These are phyloP conservation scores for Drosophila kikkawai DNA, from an alignment of 1,140 invertebrate species.

Conservation along the genomic window DNA sequence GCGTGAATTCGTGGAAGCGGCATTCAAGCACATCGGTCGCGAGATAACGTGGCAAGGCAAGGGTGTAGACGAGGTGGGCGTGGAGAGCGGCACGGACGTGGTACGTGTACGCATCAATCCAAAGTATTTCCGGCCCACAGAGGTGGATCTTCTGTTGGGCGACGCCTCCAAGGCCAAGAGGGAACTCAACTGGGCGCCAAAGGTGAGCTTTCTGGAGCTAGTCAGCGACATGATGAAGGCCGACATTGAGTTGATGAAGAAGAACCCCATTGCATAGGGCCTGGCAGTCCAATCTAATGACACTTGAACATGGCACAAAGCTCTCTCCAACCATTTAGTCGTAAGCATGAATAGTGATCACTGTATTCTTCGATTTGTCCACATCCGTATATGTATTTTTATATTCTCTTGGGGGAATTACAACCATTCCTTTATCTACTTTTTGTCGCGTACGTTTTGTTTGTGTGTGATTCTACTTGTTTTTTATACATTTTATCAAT, in stretches of 20 bases:
- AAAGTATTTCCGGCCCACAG: constrained; percentile 98
- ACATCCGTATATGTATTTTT: constrained; percentile 42
- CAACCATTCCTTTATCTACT: constrained; percentile 71
- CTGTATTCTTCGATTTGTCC: constrained; percentile 35
- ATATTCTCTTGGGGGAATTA: constrained; percentile 48
- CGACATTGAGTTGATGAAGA: constrained; percentile 96
- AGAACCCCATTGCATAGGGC: constrained; percentile 93
- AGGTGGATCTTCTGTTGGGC: constrained; percentile 97
- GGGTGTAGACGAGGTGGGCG: constrained; percentile 94
- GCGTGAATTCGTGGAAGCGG: constrained; percentile 96
- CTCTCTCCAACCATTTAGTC: constrained; percentile 35
- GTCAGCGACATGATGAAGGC: constrained; percentile 98
- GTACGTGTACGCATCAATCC: constrained; percentile 96
- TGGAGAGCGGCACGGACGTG: constrained; percentile 92
- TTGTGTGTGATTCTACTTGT: constrained; percentile 47
- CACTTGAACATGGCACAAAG: constrained; percentile 66
- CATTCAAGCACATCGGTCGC: constrained; percentile 93
- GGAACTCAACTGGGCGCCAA: constrained; percentile 94
- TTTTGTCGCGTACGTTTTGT: constrained; percentile 27
- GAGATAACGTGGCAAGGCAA: constrained; percentile 94
- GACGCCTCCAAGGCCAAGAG: constrained; percentile 95
- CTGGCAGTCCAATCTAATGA: constrained; percentile 2
- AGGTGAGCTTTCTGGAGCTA: constrained; percentile 93
- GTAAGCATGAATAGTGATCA: constrained; percentile 57
- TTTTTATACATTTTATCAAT: constrained; percentile 48